Conservation (phyloP, 1,140 invertebrate species). For the Lasaia peninsularis region DNA sequence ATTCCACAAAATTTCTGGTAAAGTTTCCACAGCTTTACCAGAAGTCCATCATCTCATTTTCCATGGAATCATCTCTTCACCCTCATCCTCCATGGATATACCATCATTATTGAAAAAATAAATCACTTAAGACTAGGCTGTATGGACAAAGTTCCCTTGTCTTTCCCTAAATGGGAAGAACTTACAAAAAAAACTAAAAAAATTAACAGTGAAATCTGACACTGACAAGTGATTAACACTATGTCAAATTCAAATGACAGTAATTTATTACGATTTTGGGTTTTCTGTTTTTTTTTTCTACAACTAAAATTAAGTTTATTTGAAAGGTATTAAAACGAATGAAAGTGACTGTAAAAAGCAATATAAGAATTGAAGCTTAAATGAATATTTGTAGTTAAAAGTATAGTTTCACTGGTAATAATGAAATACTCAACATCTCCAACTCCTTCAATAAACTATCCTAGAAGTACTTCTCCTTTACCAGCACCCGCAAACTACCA, state of each 20-base stretch:
- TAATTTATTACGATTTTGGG: constrained; percentile 8
- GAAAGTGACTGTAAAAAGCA: background rate
- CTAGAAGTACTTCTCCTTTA: constrained; percentile 76
- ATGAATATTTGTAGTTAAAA: background rate
- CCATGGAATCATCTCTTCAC: too few species aligned
- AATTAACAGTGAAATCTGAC: background rate
- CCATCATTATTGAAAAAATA: too few species aligned
- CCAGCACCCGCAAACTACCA: constrained; percentile 80
- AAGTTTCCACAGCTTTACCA: too few species aligned
- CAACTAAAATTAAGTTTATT: too few species aligned
- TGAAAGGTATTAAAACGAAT: too few species aligned
- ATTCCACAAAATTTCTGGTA: too few species aligned
- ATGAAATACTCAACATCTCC: constrained; percentile 85
- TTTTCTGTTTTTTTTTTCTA: background rate
- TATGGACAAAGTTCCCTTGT: too few species aligned
- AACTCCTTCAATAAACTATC: constrained; percentile 71
- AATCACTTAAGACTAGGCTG: too few species aligned
- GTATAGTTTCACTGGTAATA: constrained; percentile 21
- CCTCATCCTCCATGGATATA: too few species aligned
- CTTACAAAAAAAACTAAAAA: too few species aligned
- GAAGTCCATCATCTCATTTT: too few species aligned
- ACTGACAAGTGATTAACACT: constrained; percentile 3
- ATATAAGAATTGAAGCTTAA: background rate
- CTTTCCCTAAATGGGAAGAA: too few species aligned
- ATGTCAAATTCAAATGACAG: constrained; percentile 4